Evolutionary conservation across 2,797 vertebrate species (phyloP).

Genomic region (Gila robusta): DNA sequence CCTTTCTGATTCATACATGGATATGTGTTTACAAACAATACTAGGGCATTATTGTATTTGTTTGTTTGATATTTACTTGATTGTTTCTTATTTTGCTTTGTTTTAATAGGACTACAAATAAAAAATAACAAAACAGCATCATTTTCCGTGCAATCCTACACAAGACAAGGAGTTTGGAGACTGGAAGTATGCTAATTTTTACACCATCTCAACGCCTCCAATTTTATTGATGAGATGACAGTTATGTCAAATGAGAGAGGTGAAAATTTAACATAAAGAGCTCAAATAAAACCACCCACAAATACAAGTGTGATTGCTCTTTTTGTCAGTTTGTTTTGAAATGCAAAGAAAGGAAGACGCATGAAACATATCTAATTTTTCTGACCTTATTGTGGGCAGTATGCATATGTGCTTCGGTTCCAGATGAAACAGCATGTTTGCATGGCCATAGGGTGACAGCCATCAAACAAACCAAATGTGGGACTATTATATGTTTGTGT

Average conservation of each 20-base stretch:
- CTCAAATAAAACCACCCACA: slow-evolving; percentile 5
- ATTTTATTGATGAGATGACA: not conserved
- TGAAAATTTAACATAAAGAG: not conserved
- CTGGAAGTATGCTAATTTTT: not conserved
- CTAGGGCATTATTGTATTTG: not conserved
- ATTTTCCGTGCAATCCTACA: not conserved
- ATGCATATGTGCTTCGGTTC: not conserved
- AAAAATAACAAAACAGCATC: not conserved
- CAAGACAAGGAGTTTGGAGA: not conserved
- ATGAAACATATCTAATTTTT: not conserved
- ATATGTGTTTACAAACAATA: not conserved
- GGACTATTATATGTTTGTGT: too few relatives aligned
- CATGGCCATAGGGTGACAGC: not conserved
- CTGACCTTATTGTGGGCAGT: not conserved
- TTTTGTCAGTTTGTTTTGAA: slow-evolving; percentile 7
- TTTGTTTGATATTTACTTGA: not conserved
- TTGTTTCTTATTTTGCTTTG: not conserved
- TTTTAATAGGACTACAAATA: not conserved
- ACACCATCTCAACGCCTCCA: not conserved
- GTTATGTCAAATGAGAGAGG: not conserved
- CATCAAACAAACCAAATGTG: too few relatives aligned
- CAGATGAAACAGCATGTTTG: not conserved
- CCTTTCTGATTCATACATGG: not conserved
- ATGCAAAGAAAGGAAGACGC: not conserved
- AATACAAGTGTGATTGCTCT: not conserved